phyloP scores from a whole-genome alignment of 2,888 invertebrate species.

The Drosophila paramelanica region DNA sequence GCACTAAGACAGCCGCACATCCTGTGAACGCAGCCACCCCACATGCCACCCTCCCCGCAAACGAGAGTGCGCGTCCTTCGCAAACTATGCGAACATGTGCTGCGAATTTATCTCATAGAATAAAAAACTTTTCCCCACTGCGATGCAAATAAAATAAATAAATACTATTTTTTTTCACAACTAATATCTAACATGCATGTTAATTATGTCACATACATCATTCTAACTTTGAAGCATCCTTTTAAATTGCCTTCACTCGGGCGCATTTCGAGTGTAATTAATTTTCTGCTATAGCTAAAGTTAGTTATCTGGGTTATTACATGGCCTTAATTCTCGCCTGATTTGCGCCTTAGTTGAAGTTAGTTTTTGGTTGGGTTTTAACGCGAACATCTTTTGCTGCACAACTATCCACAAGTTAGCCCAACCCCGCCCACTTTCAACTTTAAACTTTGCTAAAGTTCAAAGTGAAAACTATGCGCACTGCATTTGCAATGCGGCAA shows the following conservation, averaged over 20 bases:
- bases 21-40: slow-evolving; percentile 44
- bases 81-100: slow-evolving; percentile 55
- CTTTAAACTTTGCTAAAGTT: slow-evolving; percentile 58
- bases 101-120: slow-evolving; percentile 26
- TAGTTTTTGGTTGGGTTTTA: slow-evolving; percentile 13
- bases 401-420: slow-evolving; percentile 33
- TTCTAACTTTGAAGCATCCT: slow-evolving; percentile 30
- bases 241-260: slow-evolving; percentile 25
- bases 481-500: slow-evolving; percentile 73
- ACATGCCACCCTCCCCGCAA: background rate
- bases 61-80: slow-evolving; percentile 46
- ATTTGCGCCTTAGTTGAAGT: slow-evolving; percentile 33
- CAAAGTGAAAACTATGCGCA: slow-evolving; percentile 60
- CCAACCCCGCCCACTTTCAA: background rate
- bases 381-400: slow-evolving; percentile 30
- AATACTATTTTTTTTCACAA: background rate
- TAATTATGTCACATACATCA: slow-evolving; percentile 33
- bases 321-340: slow-evolving; percentile 26
- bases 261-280: slow-evolving; percentile 41
- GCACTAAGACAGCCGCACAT: slow-evolving; percentile 62
- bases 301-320: slow-evolving; percentile 20
- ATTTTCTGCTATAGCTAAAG: slow-evolving; percentile 8
- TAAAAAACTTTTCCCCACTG: slow-evolving; percentile 11
- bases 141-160: slow-evolving; percentile 6
- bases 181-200: slow-evolving; percentile 8